A percentile compares a stretch with the other conserved stretches of the same genome.
Evolutionary conservation across 2,113 vertebrate species (phyloP).

Genomic region (Astatoreochromis straeleni): DNA sequence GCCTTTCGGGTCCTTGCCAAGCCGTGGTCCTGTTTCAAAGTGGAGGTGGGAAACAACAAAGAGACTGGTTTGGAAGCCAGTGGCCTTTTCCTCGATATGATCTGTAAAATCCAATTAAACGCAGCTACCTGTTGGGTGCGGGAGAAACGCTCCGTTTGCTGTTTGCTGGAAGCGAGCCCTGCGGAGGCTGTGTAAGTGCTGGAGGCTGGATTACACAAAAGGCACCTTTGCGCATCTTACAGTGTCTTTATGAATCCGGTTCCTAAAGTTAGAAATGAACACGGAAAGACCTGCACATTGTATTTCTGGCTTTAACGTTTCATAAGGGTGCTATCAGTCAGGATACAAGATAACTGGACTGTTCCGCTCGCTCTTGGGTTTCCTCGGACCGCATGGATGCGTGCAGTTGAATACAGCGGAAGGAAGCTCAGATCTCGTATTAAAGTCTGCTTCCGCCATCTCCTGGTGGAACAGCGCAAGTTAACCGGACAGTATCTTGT

Average conservation of each 20-base stretch:
- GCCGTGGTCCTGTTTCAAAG: constrained; percentile 10
- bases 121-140: neutral
- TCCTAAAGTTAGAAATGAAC: neutral
- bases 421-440: neutral
- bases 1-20: constrained; percentile 23
- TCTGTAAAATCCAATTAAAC: neutral
- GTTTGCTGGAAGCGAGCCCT: neutral
- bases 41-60: constrained; percentile 20
- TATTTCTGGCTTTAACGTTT: neutral
- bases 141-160: neutral
- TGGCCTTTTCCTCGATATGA: neutral
- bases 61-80: neutral
- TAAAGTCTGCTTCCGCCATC: constrained; percentile 12
- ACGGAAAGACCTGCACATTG: neutral
- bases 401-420: neutral
- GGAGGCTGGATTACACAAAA: neutral
- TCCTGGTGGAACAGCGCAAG: neutral
- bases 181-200: neutral
- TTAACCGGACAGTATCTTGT: neutral
- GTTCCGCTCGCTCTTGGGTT: neutral
- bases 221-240: neutral
- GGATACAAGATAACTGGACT: neutral
- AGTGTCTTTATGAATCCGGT: neutral
- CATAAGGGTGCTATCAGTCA: neutral
- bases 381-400: constrained; percentile 18